Conservation (phyloP, 1,140 invertebrate species). For the Pissodes strobi region DNA sequence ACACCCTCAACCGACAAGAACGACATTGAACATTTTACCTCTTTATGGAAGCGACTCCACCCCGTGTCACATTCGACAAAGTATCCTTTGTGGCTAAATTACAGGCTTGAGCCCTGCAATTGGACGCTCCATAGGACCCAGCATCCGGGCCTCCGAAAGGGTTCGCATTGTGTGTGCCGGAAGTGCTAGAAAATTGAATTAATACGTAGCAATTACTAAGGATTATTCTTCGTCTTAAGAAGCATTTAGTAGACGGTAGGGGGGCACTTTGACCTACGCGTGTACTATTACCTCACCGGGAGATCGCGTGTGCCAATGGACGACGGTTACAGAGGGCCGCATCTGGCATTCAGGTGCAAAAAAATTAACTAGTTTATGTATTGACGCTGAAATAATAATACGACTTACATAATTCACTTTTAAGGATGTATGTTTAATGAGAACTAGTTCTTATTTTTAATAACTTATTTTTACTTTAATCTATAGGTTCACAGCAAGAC, state of each 20-base stretch:
- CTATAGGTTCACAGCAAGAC: no score
- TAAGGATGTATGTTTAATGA: no score
- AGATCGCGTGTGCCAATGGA: conserved; percentile 44
- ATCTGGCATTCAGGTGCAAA: conserved; percentile 10
- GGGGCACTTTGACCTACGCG: conserved; percentile 42
- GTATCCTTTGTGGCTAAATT: conserved; percentile 53
- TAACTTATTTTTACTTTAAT: no score
- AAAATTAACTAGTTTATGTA: no score
- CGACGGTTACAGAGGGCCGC: conserved; percentile 38
- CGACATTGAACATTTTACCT: conserved; percentile 41
- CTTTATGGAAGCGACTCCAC: conserved; percentile 43
- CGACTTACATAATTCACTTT: no score
- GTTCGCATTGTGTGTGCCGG: conserved; percentile 50
- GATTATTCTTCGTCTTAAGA: conserved; percentile 51
- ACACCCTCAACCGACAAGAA: conserved; percentile 26
- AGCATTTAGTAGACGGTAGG: conserved; percentile 48
- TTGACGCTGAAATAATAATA: no score
- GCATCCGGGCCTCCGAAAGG: conserved; percentile 50
- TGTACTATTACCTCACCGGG: conserved; percentile 51
- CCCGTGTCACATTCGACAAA: conserved; percentile 48
- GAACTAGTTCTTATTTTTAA: no score
- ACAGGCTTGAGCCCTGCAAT: conserved; percentile 52
- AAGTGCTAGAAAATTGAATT: conserved; percentile 55
- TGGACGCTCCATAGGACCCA: conserved; percentile 45
- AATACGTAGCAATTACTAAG: conserved; percentile 55